These are phyloP conservation scores for Parus major DNA, from an alignment of 2,113 vertebrate species.

Conservation along the genomic window DNA sequence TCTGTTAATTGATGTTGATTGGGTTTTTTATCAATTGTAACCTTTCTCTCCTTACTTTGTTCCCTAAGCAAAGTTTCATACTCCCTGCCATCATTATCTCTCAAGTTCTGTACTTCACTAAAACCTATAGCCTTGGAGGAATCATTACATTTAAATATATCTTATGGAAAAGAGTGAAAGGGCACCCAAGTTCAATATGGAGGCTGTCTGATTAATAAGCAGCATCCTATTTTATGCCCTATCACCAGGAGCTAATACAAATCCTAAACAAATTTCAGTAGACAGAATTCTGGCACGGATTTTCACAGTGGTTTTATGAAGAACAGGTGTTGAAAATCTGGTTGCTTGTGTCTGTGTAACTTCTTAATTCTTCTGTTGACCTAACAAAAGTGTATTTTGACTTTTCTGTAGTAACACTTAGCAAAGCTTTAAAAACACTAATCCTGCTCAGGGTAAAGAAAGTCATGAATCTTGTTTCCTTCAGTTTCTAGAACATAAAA, in stretches of 20 bases:
- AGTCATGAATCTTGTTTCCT: neutral
- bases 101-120: neutral
- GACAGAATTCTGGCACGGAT: neutral
- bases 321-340: neutral
- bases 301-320: neutral
- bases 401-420: neutral
- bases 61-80: neutral
- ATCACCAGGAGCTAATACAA: neutral
- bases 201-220: neutral
- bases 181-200: accelerated
- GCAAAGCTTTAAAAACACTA: neutral
- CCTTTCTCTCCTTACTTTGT: neutral
- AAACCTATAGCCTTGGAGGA: neutral
- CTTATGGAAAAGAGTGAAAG: neutral
- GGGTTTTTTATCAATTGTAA: neutral
- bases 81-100: neutral
- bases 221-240: neutral
- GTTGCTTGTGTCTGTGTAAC: neutral
- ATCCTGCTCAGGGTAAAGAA: neutral
- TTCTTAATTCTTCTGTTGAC: neutral
- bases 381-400: neutral
- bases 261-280: neutral
- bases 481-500: neutral
- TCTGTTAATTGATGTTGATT: neutral
- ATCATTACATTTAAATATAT: neutral